Evolutionary conservation across 1,140 invertebrate species (phyloP), one percentile per base, ranked within the genome.

Genomic region (Phortica variegata): DNA sequence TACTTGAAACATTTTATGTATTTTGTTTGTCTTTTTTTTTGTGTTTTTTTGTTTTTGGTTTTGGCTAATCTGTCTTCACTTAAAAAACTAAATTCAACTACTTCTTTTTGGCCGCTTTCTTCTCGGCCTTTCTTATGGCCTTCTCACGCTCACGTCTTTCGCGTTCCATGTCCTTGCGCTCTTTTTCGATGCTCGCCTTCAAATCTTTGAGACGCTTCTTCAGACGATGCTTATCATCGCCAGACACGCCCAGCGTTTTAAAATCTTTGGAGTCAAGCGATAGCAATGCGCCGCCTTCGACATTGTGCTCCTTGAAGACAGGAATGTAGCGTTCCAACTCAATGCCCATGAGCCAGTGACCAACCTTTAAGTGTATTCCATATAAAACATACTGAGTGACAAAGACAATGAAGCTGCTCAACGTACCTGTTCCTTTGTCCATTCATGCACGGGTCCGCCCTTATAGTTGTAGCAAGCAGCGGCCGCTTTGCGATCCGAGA

Each of bases 181-280:
- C 89, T 56, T 90, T 90, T 52, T 94, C 91, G 42, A 85, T 85
- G 47, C 85, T 85, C 15, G 82, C 77, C 60, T 87, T 85, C 29
- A 95, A 79, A 63, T 95, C 91, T 78, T 95, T 95, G 34, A 95
- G 82, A 68, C 91, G 91, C 36, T 91, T 85, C 76, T 95, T 95
- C 52, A 95, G 79, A 47, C 87, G 81, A 47, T 83, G 82, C 54
- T 93, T 91, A 71, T 94, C 90, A 36, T 91, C 88, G 5, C 85
- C 83, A 37, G 79, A 80, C 21, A 95, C 84, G 18, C 91, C 91
- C 29, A 94, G 80, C 47, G 84, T 82, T 81, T 97, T 97, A 29
- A 97, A 83, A 76, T 93, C 91, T 15, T 89, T 84, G 1, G 91
- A 91, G 62, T 93, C 92, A 19, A 97, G 79, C 49, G 86, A 82